Base-by-base conservation (phyloP, 2,797 vertebrate genomes). In the Zalophus californianus region DNA sequence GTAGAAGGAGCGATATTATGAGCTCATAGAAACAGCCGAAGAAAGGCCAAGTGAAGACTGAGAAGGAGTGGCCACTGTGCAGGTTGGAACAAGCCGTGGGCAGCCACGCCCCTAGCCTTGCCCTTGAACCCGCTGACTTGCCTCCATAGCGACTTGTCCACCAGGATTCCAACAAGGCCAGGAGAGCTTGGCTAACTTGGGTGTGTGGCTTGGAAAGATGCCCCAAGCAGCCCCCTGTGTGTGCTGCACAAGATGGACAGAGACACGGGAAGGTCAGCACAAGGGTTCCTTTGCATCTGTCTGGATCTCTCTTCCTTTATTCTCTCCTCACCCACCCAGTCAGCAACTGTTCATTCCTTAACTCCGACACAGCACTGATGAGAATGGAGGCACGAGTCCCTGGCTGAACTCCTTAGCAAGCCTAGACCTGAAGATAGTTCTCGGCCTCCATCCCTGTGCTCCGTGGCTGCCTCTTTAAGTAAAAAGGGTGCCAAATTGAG, bases 21-120 rank as follows among this genome's bases (percentile, higher is more conserved):
- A 96, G 95, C 82, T 97, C 96, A 96, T 18, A 96, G 90, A 83
- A 86, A 64, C 21, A 83, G 80, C 41, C 44, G 25, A n/a, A 95
- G 86, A 78, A 78, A 78, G 44, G 84, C 52, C 35, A 90, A 73
- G 56, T 20, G 3, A 9, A 68, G 64, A 78, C 72, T 38, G 52
- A 87, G 80, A 86, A 91, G 73, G 3, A 68, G 21, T 32, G 68
- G 94, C 90, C 77, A 75, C 5, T 1, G 70, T 9, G 25, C 88
- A 83, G 62, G 95, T 56, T 66, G 44, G 70, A 77, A 96, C 95
- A 90, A 58, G 94, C 62, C 41, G 16, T 75, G 21, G 64, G 54
- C 7, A 29, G 72, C 15, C 84, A 72, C n/a, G 13, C 82, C 87
- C 64, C 44, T 29, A 58, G 41, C 75, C 84, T 96, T 68, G 29